Base-by-base conservation (phyloP, 92 coral and sea anemone species). In the Micromussa lordhowensis region DNA sequence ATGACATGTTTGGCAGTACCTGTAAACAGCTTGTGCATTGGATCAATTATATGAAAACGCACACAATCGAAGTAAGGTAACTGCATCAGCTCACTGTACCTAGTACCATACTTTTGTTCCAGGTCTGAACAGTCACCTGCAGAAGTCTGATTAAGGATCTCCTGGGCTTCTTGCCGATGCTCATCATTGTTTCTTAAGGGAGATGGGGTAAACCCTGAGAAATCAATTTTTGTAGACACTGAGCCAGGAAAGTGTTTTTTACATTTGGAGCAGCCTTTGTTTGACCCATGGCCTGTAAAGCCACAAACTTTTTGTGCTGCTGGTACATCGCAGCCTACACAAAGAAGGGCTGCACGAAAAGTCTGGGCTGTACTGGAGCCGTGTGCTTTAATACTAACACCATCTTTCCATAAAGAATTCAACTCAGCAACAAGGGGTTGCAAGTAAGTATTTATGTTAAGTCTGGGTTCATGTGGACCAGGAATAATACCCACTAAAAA, bases 1-100 rank as follows among this genome's bases (percentile, higher is more conserved):
- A 91, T 64, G 8, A 92, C 49, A 34, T 85, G 93, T 75, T 94
- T 94, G 19, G 91, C 93, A 36, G 95, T 93, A 0, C 93, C 95
- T 28, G 91, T 77, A 63, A 90, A 81, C 19, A 93, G 54, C 58
- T 90, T 93, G 57, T 93, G 93, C 95, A 93, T 93, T 21, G 93
- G 95, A 59, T 93, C 95, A 44, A 93, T 76, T 5, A 90, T 21
- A 6, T 87, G 80, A 83, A 93, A 93, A 2, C 91, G 89, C 1
- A 93, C 85, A n/a, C 82, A 82, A 75, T 93, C 93, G 87, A 85
- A 92, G 76, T 92, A 92, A 13, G 93, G 89, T 2, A 92, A 78
- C 54, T 75, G 68, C 59, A 66, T 77, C 4, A 92, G 81, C 24
- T 32, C 93, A 26, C 89, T 49, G 34, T 68, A 92, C 2, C 95